Evolutionary conservation across 2,113 vertebrate species (phyloP), one percentile per base, ranked within the genome.

Genomic region (Nothoprocta pentlandii): DNA sequence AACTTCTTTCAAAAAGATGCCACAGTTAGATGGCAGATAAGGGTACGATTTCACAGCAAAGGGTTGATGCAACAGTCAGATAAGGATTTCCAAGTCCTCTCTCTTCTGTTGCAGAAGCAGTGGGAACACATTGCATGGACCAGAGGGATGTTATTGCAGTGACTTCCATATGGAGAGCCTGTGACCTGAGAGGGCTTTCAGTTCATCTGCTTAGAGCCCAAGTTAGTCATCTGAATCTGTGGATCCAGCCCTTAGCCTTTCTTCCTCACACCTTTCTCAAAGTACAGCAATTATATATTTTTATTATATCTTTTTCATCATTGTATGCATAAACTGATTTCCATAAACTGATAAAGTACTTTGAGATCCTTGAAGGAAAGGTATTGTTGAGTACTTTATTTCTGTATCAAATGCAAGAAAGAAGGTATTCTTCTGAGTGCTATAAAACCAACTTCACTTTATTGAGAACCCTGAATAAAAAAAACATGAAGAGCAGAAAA

Each of bases 61-160:
- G 28, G 5, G 3, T 46, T 8, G 3, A 80, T 36, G 54, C n/a
- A 21, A 5, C 32, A 54, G 8, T 17, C 30, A 2, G 0, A 0
- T 14, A 39, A 36, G 42, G 9, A 70, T 14, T 6, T 61, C 36
- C 10, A 16, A 17, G 19, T 14, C 25, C 46, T 17, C 0, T n/a
- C 69, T 75, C 34, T 28, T 15, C 11, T 44, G 6, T 51, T 28
- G 8, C 54, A 21, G 87, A 3, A 34, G 26, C 75, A 73, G 19
- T 12, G 36, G 61, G 54, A 44, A 69, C 30, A 34, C 54, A 17
- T 21, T 9, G 16, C 54, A 58, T 68, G 44, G 34, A 28, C 67
- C 84, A 34, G 34, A 51, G 16, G 53, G 21, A n/a, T 87, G 53
- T 84, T 71, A 2, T 7, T 89, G 42, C 46, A 30, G 22, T 32